phyloP scores from a whole-genome alignment of 2,797 vertebrate species.

The Schizopygopsis pylzovi region DNA sequence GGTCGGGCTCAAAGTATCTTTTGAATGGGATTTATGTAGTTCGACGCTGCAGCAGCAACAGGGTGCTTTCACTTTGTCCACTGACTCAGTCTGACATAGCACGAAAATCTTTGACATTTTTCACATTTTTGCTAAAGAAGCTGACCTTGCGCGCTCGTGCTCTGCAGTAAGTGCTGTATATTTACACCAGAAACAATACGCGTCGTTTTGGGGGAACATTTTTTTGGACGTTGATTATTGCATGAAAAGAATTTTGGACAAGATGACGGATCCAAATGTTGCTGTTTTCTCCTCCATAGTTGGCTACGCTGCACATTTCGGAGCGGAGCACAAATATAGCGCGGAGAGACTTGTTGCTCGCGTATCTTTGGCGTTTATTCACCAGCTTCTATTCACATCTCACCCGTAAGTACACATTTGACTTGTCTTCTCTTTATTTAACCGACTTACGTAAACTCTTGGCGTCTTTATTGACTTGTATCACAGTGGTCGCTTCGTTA shows the following conservation, averaged over 20 bases:
- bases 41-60: slow-evolving; percentile 78
- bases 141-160: slow-evolving; percentile 76
- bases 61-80: slow-evolving; percentile 82
- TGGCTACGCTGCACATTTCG: slow-evolving; percentile 86
- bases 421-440: slow-evolving; percentile 10
- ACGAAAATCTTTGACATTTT: slow-evolving; percentile 85
- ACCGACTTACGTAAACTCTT: slow-evolving; percentile 23
- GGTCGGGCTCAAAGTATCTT: slow-evolving; percentile 66
- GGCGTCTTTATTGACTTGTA: slow-evolving; percentile 37
- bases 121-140: slow-evolving; percentile 80
- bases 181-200: slow-evolving; percentile 58
- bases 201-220: slow-evolving; percentile 56
- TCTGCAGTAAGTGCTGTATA: slow-evolving; percentile 63
- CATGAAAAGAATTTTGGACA: slow-evolving; percentile 70
- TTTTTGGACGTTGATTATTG: slow-evolving; percentile 55
- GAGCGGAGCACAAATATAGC: slow-evolving; percentile 88
- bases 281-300: slow-evolving; percentile 85
- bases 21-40: slow-evolving; percentile 61
- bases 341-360: slow-evolving; percentile 91
- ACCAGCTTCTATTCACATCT: slow-evolving; percentile 67
- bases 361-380: slow-evolving; percentile 69
- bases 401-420: slow-evolving; percentile 76
- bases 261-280: slow-evolving; percentile 88
- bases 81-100: slow-evolving; percentile 81
- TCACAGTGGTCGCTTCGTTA: neutral